A percentile compares a stretch with the other conserved stretches of the same genome.
These are phyloP conservation scores for Prosopocoilus inquinatus DNA, from an alignment of 2,888 invertebrate species.

Conservation along the genomic window DNA sequence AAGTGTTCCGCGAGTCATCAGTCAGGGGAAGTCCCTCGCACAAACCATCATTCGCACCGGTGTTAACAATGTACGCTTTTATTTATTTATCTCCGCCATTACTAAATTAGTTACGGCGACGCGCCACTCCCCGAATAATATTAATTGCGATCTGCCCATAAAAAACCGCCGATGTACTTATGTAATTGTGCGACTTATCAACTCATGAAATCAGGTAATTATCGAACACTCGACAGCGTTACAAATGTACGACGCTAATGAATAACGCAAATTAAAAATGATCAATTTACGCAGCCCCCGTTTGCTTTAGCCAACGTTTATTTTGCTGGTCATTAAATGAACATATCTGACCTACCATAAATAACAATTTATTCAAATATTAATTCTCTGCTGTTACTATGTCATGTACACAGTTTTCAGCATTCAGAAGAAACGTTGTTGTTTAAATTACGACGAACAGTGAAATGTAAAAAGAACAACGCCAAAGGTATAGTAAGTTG, in stretches of 20 bases:
- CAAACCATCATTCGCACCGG: constrained; percentile 10
- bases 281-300: constrained; percentile 14
- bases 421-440: too few species aligned
- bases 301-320: constrained; percentile 4
- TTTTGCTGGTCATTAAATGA: neutral
- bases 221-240: constrained; percentile 11
- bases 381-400: too few species aligned
- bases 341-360: too few species aligned
- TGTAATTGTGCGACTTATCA: constrained; percentile 30
- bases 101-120: constrained; percentile 25
- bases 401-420: too few species aligned
- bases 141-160: constrained; percentile 29
- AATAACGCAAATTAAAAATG: constrained; percentile 29
- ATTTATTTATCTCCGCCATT: constrained; percentile 17
- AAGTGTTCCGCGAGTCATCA: constrained; percentile 34
- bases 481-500: too few species aligned
- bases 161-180: constrained; percentile 31
- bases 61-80: too few species aligned
- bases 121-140: constrained; percentile 29
- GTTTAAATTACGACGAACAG: too few species aligned
- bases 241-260: constrained; percentile 18
- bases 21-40: constrained; percentile 27
- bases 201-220: constrained; percentile 32
- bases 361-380: too few species aligned
- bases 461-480: too few species aligned